Base-by-base conservation (phyloP, 2,888 invertebrate genomes). In the Agrotis puta region DNA sequence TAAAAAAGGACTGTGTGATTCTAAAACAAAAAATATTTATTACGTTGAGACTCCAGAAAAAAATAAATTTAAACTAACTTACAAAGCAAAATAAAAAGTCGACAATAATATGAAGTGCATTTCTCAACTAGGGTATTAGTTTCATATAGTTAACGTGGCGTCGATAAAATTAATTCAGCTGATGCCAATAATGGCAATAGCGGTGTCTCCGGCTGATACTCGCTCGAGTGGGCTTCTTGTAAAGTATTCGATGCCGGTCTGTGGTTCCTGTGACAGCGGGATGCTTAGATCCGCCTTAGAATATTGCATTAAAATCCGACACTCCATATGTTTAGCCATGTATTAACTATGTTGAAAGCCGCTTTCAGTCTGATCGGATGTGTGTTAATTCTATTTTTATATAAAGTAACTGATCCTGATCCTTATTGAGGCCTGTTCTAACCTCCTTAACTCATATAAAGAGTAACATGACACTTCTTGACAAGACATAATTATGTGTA, bases 141-240 rank as follows among this genome's bases (percentile, higher is more conserved):
- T 62, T 71, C 14, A 59, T 74, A 65, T 53, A 73, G 77, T 67
- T 74, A 74, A 70, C 65, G 56, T 65, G 64, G 47, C 61, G 48
- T 54, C 51, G 72, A 81, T 76, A 70, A 74, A 83, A 83, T 83
- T 83, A 83, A 83, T 81, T 83, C 83, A 79, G 70, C 77, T 54
- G 81, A 81, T 79, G 79, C 64, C 78, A 77, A 77, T 77, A 77
- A 66, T 61, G 77, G 59, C 81, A 70, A 68, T 66, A 70, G 70
- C 74, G 71, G 51, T 71, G 73, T 76, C 83, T 79, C 72, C 53
- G 65, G 76, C 67, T 62, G 69, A 78, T 74, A 70, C 74, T 65
- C 65, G 64, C 74, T 71, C 74, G 77, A 83, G 70, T 81, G 76
- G 74, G 79, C 81, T 76, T 70, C 70, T 64, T 77, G 83, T 77